Conservation (phyloP, 2,113 vertebrate species). For the Myodes glareolus region DNA sequence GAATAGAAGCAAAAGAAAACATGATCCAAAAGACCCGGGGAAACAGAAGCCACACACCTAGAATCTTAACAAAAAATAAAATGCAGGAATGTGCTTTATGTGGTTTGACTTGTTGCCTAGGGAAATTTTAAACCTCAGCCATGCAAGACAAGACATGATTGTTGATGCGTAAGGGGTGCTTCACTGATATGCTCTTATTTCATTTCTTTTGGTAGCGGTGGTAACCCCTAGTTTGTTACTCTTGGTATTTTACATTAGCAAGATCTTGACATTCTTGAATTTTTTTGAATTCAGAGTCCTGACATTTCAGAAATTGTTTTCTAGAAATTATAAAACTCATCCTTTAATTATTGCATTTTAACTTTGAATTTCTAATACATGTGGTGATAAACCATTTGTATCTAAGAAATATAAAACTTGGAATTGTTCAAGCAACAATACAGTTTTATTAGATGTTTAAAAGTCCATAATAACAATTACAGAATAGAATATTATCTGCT, state of each 20-base stretch:
- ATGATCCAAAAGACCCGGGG: not conserved
- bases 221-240: slow-evolving; percentile 24
- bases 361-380: slow-evolving; percentile 71
- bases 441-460: slow-evolving; percentile 58
- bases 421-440: slow-evolving; percentile 62
- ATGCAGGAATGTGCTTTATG: not conserved
- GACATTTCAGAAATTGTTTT: slow-evolving; percentile 63
- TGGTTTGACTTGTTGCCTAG: not conserved
- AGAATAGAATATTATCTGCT: slow-evolving; percentile 61
- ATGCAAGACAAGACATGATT: not conserved
- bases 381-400: slow-evolving; percentile 64
- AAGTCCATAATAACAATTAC: slow-evolving; percentile 63
- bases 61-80: slow-evolving; percentile 48
- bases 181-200: not conserved
- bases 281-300: slow-evolving; percentile 31
- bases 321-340: slow-evolving; percentile 59
- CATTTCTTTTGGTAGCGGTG: not conserved
- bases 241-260: slow-evolving; percentile 52
- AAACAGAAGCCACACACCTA: not conserved
- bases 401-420: slow-evolving; percentile 58
- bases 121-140: slow-evolving; percentile 33
- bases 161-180: slow-evolving; percentile 6
- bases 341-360: slow-evolving; percentile 64
- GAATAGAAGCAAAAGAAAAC: slow-evolving; percentile 42
- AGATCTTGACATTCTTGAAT: slow-evolving; percentile 26